Base-by-base conservation (phyloP, 2,888 invertebrate species). In the Encarsia formosa region DNA sequence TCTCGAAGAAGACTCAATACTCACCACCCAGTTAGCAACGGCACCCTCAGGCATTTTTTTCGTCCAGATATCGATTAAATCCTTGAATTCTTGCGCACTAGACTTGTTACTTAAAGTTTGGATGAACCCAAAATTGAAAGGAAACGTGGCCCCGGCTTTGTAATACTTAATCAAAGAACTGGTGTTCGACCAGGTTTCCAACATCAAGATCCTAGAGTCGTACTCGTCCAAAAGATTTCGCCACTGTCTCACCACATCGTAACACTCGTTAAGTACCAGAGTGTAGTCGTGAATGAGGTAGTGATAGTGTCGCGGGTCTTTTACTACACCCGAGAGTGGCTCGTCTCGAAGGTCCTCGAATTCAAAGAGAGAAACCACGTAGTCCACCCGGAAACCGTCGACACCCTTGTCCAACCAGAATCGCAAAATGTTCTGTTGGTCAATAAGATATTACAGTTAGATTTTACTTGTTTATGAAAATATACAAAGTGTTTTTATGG, bases 371-470 rank as follows among this genome's bases (percentile, higher is more conserved):
- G 81, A 79, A 0, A 82, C 81, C 2, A 84, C 75, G 0, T 84
- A 84, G 62, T 85, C 85, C 1, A 89, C 74, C 42, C 88, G 81
- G 69, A 90, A 87, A 0, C 91, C 91, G 60, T 87, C 86, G 0
- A 85, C 83, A 0, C 89, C 90, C 52, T 80, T 80, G 29, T 83
- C 78, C 23, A 91, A 69, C 91, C 91, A 91, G 69, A 85, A 88
- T 54, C 71, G 70, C 61, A 90, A 69, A 13, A 85, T 82, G 4
- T 82, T 78, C 59, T 59, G 5, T n/a, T n/a, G n/a, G n/a, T n/a
- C n/a, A n/a, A n/a, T n/a, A n/a, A n/a, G n/a, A n/a, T n/a, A n/a
- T n/a, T n/a, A n/a, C n/a, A n/a, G n/a, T n/a, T n/a, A n/a, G n/a
- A n/a, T n/a, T n/a, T n/a, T n/a, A n/a, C n/a, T n/a, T n/a, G n/a